Conservation (phyloP, 2,113 vertebrate genomes). For the Hemicordylus capensis region DNA sequence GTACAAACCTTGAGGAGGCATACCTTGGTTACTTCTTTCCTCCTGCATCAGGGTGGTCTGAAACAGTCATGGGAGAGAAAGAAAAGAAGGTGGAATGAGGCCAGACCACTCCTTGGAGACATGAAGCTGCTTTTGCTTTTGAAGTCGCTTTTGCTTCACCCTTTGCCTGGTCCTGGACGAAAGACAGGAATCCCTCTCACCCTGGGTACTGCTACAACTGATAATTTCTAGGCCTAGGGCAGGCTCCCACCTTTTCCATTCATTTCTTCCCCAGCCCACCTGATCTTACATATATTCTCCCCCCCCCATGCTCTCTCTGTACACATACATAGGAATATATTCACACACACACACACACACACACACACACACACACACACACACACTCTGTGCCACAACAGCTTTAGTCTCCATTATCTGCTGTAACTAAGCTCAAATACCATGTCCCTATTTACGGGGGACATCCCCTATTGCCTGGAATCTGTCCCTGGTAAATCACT, state of each 20-base stretch:
- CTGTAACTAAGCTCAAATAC: too few relatives aligned
- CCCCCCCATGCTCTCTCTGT: too few relatives aligned
- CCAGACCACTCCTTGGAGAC: background rate
- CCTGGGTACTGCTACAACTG: background rate
- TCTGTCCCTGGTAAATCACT: too few relatives aligned
- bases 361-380: too few relatives aligned
- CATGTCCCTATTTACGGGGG: too few relatives aligned
- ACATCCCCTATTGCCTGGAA: too few relatives aligned
- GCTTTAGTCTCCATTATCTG: too few relatives aligned
- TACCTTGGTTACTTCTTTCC: background rate
- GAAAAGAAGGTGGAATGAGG: background rate
- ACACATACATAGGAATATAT: too few relatives aligned
- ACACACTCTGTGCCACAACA: too few relatives aligned
- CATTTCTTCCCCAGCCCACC: too few relatives aligned
- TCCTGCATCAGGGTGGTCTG: background rate
- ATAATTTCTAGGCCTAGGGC: background rate
- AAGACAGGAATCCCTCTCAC: background rate
- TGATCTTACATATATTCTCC: background rate
- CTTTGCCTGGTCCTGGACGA: background rate
- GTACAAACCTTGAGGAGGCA: background rate
- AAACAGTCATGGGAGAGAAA: background rate
- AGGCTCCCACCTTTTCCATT: slow-evolving; percentile 6
- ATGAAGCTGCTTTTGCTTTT: background rate
- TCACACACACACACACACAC: too few relatives aligned
- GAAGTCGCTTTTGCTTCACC: slow-evolving; percentile 7